Base-by-base conservation (phyloP, 53 echinoderm and acorn worm species). In the Paracentrotus lividus region DNA sequence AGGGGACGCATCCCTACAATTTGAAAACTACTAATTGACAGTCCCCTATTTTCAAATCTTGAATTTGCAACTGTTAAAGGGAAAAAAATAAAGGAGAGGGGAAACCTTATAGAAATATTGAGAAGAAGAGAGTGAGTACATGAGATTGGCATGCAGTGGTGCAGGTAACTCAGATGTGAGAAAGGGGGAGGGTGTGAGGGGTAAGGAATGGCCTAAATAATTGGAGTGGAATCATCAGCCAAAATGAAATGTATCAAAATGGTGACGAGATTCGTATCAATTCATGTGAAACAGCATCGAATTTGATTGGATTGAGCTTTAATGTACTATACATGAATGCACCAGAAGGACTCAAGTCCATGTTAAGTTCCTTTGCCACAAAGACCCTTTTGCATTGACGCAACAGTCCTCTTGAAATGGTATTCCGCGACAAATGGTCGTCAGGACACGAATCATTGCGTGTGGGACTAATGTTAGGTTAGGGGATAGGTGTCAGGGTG, bases 371-470 rank as follows among this genome's bases (percentile, higher is more conserved):
- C 14, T 31, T 31, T 33, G 7, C 33, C 33, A 12, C 15, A 31
- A 34, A 18, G 72, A 72, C 38, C 20, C 6, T 15, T 40, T 72
- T 36, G 16, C 72, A 38, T 21, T 72, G 2, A 72, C 72, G 40
- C 40, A 18, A 0, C 40, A 15, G 40, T 72, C 18, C 72, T 38
- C 40, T 38, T 32, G 72, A 26, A 72, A 32, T 10, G 72, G 72
- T 72, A 40, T 72, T 32, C 40, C 72, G 36, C 4, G 21, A 40
- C 16, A 72, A 72, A 38, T 72, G 72, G 36, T 72, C 36, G 72
- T 38, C 36, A 20, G 72, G 72, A 72, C 72, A 72, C 72, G 72
- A 72, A 72, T 72, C 72, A 72, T 72, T 40, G 40, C 36, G 40
- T 18, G 18, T 72, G 72, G 72, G 72, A 72, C 72, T 72, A 5